These are phyloP conservation scores for Ptychobarbus kaznakovi DNA, from an alignment of 2,797 vertebrate species.

Conservation along the genomic window DNA sequence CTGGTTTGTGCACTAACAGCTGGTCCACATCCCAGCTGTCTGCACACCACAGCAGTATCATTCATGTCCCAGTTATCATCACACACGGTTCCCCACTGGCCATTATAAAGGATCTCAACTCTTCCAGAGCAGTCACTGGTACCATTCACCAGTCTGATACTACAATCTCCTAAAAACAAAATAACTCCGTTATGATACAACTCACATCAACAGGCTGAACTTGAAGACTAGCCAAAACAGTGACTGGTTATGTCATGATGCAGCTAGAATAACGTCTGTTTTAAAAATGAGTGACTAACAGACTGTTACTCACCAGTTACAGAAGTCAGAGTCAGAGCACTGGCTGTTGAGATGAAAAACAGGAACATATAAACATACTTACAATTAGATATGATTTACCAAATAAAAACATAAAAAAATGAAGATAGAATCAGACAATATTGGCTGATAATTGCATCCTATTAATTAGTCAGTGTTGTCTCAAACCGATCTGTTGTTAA, in stretches of 20 bases:
- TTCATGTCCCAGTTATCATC: background rate
- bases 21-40: background rate
- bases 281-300: background rate
- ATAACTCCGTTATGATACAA: background rate
- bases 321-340: background rate
- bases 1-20: accelerated
- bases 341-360: too few species aligned
- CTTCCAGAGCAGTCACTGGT: background rate
- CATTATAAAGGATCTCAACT: background rate
- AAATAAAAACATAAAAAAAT: too few species aligned
- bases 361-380: too few species aligned
- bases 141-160: background rate
- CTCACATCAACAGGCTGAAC: background rate
- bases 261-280: background rate
- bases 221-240: too few species aligned
- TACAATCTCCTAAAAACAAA: background rate
- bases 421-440: too few species aligned
- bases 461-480: too few species aligned
- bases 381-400: too few species aligned
- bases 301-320: background rate
- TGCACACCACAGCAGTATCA: background rate
- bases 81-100: background rate
- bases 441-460: too few species aligned
- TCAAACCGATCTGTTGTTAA: too few species aligned
- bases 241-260: background rate